These are phyloP conservation scores for Sandelia bainsii DNA, from an alignment of 2,797 vertebrate species.

Conservation along the genomic window DNA sequence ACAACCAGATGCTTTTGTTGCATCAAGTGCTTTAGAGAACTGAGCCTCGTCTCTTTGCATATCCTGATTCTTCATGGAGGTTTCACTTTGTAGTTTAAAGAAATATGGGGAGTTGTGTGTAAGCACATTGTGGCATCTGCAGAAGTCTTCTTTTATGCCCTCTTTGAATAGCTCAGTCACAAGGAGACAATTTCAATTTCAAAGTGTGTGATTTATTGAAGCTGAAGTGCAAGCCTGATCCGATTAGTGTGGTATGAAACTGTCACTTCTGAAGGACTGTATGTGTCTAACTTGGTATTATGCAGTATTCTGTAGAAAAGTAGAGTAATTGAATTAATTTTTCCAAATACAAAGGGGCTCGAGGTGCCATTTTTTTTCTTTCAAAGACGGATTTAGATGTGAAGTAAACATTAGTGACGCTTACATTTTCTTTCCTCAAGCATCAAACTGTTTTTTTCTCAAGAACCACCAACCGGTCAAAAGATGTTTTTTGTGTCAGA, in stretches of 20 bases:
- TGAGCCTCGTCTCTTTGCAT: conserved; percentile 36
- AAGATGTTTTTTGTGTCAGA: conserved; percentile 1
- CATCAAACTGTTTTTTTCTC: conserved; percentile 2
- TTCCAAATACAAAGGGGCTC: conserved; percentile 27
- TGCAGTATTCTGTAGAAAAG: conserved; percentile 32
- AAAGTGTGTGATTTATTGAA: conserved; percentile 63
- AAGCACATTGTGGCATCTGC: conserved; percentile 49
- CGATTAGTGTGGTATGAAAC: conserved; percentile 54
- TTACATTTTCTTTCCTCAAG: neutral
- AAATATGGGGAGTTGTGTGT: conserved; percentile 51
- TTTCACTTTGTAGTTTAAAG: conserved; percentile 54
- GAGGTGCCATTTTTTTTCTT: conserved; percentile 8
- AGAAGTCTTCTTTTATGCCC: conserved; percentile 27
- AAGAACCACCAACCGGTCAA: neutral
- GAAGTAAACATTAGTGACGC: conserved; percentile 19
- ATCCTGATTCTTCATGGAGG: conserved; percentile 52
- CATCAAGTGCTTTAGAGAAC: conserved; percentile 44
- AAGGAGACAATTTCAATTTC: conserved; percentile 64
- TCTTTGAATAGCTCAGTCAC: conserved; percentile 49
- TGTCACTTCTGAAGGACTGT: conserved; percentile 56
- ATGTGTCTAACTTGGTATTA: conserved; percentile 27
- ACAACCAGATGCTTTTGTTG: conserved; percentile 63
- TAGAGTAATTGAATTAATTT: conserved; percentile 51
- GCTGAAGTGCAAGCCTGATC: conserved; percentile 42
- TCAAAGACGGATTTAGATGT: conserved; percentile 7